Conservation (phyloP, 2,888 invertebrate species). For the Drosophila neonasuta region DNA sequence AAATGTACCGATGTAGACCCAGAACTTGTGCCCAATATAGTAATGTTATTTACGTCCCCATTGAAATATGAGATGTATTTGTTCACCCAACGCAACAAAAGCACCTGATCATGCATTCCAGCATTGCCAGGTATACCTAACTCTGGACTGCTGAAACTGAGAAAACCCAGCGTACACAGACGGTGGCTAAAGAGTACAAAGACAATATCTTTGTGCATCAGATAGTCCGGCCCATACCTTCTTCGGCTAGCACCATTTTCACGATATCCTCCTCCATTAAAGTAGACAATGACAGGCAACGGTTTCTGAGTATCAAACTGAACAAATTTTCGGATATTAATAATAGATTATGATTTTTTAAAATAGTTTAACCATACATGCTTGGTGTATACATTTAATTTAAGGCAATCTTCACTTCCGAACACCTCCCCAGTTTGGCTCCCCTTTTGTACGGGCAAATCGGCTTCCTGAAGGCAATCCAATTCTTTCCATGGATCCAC, state of each 20-base stretch:
- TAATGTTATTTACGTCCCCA: conserved; percentile 83
- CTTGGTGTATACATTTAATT: conserved; percentile 74
- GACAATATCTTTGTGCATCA: conserved; percentile 82
- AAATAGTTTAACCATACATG: conserved; percentile 22
- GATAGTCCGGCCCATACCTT: conserved; percentile 82
- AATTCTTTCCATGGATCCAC: conserved; percentile 80
- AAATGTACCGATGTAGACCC: conserved; percentile 83
- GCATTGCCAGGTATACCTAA: conserved; percentile 84
- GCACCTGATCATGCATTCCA: conserved; percentile 83
- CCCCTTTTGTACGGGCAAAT: conserved; percentile 50
- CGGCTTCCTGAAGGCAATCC: conserved; percentile 49
- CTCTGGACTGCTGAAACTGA: conserved; percentile 80
- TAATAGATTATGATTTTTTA: background rate
- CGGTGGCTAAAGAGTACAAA: conserved; percentile 83
- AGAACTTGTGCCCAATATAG: conserved; percentile 84
- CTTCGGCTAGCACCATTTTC: conserved; percentile 79
- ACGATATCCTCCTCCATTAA: conserved; percentile 83
- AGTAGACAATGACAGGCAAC: conserved; percentile 82
- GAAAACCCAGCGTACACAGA: conserved; percentile 82
- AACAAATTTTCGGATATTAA: background rate
- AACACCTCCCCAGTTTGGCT: conserved; percentile 12
- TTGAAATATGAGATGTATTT: conserved; percentile 82
- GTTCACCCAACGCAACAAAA: conserved; percentile 83
- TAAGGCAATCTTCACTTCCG: conserved; percentile 77
- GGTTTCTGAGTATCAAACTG: conserved; percentile 54